phyloP scores from a whole-genome alignment of 2,113 vertebrate genomes.

The Agelaius tricolor region DNA sequence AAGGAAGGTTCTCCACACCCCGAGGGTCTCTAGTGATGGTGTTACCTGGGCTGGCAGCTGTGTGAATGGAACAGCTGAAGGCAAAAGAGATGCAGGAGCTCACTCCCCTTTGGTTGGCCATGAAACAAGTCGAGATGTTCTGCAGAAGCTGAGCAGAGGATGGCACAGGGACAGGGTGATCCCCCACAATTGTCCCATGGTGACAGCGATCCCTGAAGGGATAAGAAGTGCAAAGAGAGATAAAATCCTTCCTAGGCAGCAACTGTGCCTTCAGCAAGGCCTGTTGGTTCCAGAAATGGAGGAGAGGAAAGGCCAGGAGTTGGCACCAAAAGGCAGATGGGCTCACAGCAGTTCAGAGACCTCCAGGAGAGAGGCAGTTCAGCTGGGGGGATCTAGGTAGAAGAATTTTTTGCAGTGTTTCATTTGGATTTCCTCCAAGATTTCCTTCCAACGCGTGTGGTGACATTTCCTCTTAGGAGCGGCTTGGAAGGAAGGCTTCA shows the following conservation, averaged over 20 bases:
- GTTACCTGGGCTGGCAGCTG: not conserved
- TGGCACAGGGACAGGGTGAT: not conserved
- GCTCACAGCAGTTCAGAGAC: not conserved
- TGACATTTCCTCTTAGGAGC: not conserved
- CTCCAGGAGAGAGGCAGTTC: conserved; percentile 9
- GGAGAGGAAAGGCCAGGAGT: not conserved
- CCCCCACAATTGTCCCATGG: not conserved
- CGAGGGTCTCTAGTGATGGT: not conserved
- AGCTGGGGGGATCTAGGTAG: not conserved
- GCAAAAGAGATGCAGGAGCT: not conserved
- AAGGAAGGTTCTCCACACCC: not conserved
- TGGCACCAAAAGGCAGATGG: conserved; percentile 32
- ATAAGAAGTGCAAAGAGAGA: conserved; percentile 11
- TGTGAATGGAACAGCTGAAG: not conserved
- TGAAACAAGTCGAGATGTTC: not conserved
- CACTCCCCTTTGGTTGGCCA: not conserved
- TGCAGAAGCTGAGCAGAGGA: not conserved
- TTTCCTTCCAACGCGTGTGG: not conserved
- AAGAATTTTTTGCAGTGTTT: conserved; percentile 36
- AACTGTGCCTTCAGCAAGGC: conserved; percentile 26
- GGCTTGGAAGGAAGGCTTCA: not conserved
- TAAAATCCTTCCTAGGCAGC: conserved; percentile 4
- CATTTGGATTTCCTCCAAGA: not conserved
- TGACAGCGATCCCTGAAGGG: not conserved
- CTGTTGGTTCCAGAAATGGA: not conserved